These are phyloP conservation scores for Scelioninae gen. 1 DNA, from an alignment of 2,888 invertebrate genomes.

Conservation along the genomic window DNA sequence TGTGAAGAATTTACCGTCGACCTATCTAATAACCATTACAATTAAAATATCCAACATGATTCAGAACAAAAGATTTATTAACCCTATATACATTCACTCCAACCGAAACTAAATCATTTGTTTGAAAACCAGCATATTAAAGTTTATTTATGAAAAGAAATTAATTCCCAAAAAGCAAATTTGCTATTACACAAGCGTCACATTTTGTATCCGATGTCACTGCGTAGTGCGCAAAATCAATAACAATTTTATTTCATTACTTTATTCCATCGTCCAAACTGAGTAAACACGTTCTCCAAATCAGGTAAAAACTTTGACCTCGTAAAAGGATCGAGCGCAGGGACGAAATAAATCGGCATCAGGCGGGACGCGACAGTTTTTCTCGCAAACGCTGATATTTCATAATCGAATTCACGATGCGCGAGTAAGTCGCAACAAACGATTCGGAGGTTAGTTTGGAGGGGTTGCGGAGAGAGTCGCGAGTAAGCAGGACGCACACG, in stretches of 20 bases:
- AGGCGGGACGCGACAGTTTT: conserved; percentile 48
- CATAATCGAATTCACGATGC: conserved; percentile 64
- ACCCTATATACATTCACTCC: conserved; percentile 38
- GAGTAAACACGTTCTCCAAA: neutral
- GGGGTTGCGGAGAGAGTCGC: conserved; percentile 51
- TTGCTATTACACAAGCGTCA: too few relatives aligned
- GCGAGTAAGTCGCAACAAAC: conserved; percentile 64
- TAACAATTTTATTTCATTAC: too few relatives aligned
- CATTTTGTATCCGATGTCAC: too few relatives aligned
- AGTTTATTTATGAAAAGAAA: conserved; percentile 28
- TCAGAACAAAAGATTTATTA: conserved; percentile 32
- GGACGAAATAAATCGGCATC: conserved; percentile 36
- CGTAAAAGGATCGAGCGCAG: neutral
- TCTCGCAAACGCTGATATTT: conserved; percentile 52
- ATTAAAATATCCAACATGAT: conserved; percentile 24
- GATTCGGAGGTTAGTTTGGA: conserved; percentile 52
- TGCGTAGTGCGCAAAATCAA: too few relatives aligned
- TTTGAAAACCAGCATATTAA: conserved; percentile 20
- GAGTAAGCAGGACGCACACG: conserved; percentile 71
- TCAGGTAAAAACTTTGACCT: neutral
- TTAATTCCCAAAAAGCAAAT: conserved; percentile 1
- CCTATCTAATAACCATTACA: conserved; percentile 43
- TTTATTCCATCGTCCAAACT: too few relatives aligned
- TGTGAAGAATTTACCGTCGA: conserved; percentile 36
- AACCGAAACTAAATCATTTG: conserved; percentile 26